Evolutionary conservation across 2,113 vertebrate species (phyloP).

Genomic region (Silurus asotus): DNA sequence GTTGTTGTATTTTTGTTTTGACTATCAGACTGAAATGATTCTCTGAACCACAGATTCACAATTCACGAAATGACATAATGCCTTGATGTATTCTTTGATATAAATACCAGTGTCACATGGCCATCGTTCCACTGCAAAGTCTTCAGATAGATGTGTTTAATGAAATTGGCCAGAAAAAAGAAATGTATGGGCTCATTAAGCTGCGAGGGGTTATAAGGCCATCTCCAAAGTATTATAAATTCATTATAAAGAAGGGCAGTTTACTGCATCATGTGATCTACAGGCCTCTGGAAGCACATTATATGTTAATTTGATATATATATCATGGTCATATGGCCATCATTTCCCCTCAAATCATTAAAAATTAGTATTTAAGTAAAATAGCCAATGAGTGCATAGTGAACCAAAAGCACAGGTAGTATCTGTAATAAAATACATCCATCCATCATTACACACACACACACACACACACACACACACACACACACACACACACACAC

Average conservation of each 20-base stretch:
- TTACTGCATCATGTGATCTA: too few species aligned
- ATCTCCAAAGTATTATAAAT: too few species aligned
- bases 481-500: conserved; percentile 6
- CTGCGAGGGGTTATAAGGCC: too few species aligned
- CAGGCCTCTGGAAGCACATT: too few species aligned
- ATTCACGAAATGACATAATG: neutral
- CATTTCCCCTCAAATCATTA: too few species aligned
- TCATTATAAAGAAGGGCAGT: too few species aligned
- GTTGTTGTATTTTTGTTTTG: conserved; percentile 32
- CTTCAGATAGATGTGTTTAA: too few species aligned
- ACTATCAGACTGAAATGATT: conserved; percentile 40
- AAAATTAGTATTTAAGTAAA: neutral
- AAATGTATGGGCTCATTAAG: too few species aligned
- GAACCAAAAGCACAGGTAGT: neutral
- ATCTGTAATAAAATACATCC: neutral
- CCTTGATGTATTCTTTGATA: neutral
- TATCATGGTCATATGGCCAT: neutral
- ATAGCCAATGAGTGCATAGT: neutral
- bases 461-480: neutral
- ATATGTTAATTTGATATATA: too few species aligned
- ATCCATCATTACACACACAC: neutral
- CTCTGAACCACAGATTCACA: neutral
- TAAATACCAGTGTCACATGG: neutral
- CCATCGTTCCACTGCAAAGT: neutral
- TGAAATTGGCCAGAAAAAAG: too few species aligned